phyloP scores from a whole-genome alignment of 2,888 invertebrate species.

The Ectemnius continuus region DNA sequence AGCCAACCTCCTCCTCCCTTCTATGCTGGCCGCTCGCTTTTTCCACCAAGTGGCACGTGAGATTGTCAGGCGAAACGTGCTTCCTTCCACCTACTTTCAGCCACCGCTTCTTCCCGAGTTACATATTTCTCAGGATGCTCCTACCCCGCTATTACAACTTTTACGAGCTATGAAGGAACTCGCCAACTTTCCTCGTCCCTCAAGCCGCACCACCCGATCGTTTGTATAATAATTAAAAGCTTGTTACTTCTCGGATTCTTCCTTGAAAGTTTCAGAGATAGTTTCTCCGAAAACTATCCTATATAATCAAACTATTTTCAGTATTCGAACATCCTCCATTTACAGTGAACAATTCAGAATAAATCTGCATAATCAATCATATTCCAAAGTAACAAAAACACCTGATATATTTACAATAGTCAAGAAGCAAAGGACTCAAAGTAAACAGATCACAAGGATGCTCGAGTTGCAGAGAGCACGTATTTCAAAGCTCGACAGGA shows the following conservation, averaged over 20 bases:
- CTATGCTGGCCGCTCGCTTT: not conserved
- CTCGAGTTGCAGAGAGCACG: too few relatives aligned
- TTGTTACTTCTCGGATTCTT: not conserved
- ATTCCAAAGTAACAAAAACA: too few relatives aligned
- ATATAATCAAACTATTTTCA: too few relatives aligned
- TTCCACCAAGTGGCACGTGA: not conserved
- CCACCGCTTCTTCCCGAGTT: not conserved
- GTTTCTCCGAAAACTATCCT: too few relatives aligned
- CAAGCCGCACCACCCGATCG: not conserved
- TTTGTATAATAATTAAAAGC: conserved; percentile 5
- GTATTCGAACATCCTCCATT: too few relatives aligned
- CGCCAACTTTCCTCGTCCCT: not conserved
- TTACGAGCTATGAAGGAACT: not conserved
- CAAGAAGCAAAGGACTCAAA: too few relatives aligned
- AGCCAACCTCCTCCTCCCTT: not conserved
- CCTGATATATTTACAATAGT: too few relatives aligned
- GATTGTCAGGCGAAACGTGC: not conserved
- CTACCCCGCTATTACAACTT: not conserved
- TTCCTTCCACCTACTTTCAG: not conserved
- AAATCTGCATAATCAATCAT: too few relatives aligned
- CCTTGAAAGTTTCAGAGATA: too few relatives aligned
- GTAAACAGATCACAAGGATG: too few relatives aligned
- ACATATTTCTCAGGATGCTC: not conserved
- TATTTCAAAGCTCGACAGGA: too few relatives aligned
- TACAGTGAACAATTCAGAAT: too few relatives aligned